Evolutionary conservation across 1,140 invertebrate species (phyloP).

Genomic region (Orius insidiosus): DNA sequence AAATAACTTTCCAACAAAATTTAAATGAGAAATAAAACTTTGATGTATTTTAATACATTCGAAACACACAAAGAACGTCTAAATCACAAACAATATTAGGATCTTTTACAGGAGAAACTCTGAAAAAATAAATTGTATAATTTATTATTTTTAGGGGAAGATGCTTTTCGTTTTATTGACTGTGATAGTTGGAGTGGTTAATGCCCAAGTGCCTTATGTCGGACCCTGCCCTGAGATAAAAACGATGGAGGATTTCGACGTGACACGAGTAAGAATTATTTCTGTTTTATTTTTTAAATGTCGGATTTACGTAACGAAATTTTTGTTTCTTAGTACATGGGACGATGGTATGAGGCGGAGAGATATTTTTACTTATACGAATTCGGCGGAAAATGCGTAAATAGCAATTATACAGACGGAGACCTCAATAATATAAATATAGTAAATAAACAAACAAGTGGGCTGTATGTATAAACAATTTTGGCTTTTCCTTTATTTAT

Average conservation of each 20-base stretch:
- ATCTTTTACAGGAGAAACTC: no score
- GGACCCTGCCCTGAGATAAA: conserved; percentile 44
- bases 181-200: not conserved
- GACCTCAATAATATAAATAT: conserved; percentile 41
- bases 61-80: no score
- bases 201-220: conserved; percentile 40
- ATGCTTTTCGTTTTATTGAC: no score
- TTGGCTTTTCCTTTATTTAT: not conserved
- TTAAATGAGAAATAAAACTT: no score
- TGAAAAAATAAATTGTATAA: no score
- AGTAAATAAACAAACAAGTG: conserved; percentile 39
- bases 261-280: conserved; percentile 31
- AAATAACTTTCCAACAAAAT: no score
- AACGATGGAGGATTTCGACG: conserved; percentile 38
- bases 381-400: conserved; percentile 54
- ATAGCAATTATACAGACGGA: conserved; percentile 39
- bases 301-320: conserved; percentile 2
- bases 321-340: conserved; percentile 39
- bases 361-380: conserved; percentile 60
- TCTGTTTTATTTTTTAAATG: conserved; percentile 3
- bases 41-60: no score
- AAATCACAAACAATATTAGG: no score
- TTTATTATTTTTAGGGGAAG: no score
- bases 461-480: conserved; percentile 43
- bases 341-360: conserved; percentile 61